Percentiles rank a stretch among this genome's conserved stretches.
These are phyloP conservation scores for Tor tambroides DNA, from an alignment of 2,113 vertebrate genomes.

Conservation along the genomic window DNA sequence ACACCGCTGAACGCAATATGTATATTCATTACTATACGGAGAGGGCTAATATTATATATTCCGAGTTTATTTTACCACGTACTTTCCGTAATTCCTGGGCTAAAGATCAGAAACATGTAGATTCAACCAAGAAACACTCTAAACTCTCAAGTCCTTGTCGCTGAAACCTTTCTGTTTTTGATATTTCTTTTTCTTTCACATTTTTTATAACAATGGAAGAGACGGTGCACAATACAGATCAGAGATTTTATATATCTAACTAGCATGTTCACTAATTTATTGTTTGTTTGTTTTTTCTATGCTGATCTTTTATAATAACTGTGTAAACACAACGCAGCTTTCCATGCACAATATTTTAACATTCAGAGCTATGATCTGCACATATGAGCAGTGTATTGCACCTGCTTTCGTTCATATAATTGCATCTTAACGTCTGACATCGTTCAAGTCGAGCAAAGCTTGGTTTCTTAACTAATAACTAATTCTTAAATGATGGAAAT, in stretches of 20 bases:
- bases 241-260: not conserved
- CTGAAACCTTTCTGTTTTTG: slow-evolving; percentile 1
- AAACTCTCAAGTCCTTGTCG: not conserved
- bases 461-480: not conserved
- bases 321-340: not conserved
- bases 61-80: not conserved
- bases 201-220: too few relatives aligned
- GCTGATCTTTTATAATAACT: not conserved
- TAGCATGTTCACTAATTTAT: not conserved
- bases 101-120: not conserved
- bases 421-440: not conserved
- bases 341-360: not conserved
- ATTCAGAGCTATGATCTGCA: not conserved
- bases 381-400: not conserved
- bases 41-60: not conserved
- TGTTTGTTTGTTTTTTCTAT: not conserved
- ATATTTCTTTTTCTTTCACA: not conserved
- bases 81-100: not conserved
- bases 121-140: slow-evolving; percentile 2
- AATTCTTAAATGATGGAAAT: not conserved
- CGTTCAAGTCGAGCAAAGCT: too few relatives aligned
- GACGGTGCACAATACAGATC: not conserved
- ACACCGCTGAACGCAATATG: not conserved
- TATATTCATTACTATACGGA: not conserved
- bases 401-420: not conserved